These are phyloP conservation scores for Automeris io DNA, from an alignment of 2,888 invertebrate species.

Conservation along the genomic window DNA sequence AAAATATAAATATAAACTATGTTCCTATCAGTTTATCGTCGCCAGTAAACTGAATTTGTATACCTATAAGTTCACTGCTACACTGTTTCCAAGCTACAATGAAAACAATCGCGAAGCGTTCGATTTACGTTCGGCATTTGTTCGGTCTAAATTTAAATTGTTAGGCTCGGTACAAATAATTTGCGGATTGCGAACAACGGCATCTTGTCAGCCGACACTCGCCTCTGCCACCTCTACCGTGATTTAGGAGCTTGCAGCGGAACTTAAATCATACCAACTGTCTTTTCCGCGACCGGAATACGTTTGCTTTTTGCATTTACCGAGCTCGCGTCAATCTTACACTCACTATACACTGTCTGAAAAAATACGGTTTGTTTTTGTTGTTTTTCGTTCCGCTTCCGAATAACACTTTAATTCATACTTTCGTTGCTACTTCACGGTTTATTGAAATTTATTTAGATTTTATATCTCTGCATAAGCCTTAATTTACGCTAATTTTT, in stretches of 20 bases:
- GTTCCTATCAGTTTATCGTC: slow-evolving; percentile 54
- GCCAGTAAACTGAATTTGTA: slow-evolving; percentile 39
- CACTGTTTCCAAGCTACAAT: slow-evolving; percentile 58
- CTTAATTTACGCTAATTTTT: slow-evolving; percentile 7
- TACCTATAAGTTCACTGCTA: slow-evolving; percentile 41
- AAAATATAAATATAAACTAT: not conserved
- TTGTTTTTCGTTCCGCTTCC: slow-evolving; percentile 33
- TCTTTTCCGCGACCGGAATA: slow-evolving; percentile 50
- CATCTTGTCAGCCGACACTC: slow-evolving; percentile 56
- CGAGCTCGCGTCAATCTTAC: slow-evolving; percentile 38
- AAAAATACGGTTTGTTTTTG: slow-evolving; percentile 52
- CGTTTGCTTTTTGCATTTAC: slow-evolving; percentile 52
- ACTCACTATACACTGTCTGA: slow-evolving; percentile 33
- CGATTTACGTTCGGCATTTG: slow-evolving; percentile 70
- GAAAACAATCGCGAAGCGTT: slow-evolving; percentile 66
- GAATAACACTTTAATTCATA: slow-evolving; percentile 27
- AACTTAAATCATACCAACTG: slow-evolving; percentile 64
- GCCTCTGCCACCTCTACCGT: slow-evolving; percentile 58
- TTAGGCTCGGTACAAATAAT: slow-evolving; percentile 71
- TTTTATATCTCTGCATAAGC: slow-evolving; percentile 9
- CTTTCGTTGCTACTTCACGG: slow-evolving; percentile 11
- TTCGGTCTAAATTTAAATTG: slow-evolving; percentile 72
- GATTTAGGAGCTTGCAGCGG: slow-evolving; percentile 60
- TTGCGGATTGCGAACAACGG: slow-evolving; percentile 65
- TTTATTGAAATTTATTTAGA: slow-evolving; percentile 14